Base-by-base conservation (phyloP, 2,888 invertebrate species). In the Mythimna loreyi region DNA sequence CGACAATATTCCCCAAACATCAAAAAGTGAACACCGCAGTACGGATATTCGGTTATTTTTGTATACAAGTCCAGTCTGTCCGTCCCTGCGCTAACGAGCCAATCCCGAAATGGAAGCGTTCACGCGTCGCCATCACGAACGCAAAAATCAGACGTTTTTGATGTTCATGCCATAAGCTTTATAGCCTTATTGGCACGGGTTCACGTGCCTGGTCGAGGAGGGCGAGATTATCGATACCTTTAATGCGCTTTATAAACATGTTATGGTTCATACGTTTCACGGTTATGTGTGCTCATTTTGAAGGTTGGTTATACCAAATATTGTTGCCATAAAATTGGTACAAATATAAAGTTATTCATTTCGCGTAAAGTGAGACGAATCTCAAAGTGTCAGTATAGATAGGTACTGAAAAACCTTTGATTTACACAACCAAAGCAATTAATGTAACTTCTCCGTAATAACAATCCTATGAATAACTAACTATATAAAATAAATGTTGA, bases 41-140 rank as follows among this genome's bases (percentile, higher is more conserved):
- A 53, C 58, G 49, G 25, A 71, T 67, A 47, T 61, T 61, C 59
- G 30, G 55, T 49, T 65, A 75, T 71, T 73, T 80, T 68, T 40
- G 50, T 55, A 55, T 49, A 50, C 33, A 36, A 25, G 55, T 33
- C 69, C 56, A 30, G 47, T 23, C 62, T 52, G n/a, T 25, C 59
- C 69, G 52, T 69, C 68, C 66, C 45, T 8, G 45, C 52, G 61
- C 67, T 78, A 82, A 82, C 82, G 73, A 83, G 64, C 70, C 75
- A 80, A 80, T 80, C 76, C 72, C 62, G 59, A 80, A 82, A 80
- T 80, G 75, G 73, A 69, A 62, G 72, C 82, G 60, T 72, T 84
- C 82, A 80, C 62, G 82, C 71, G 80, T 72, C 50, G 55, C 69
- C 65, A 64, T 77, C 84, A 84, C 73, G 74, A 74, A 72, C 68